Conservation (phyloP, 2,113 vertebrate species). For the Crypturellus undulatus region DNA sequence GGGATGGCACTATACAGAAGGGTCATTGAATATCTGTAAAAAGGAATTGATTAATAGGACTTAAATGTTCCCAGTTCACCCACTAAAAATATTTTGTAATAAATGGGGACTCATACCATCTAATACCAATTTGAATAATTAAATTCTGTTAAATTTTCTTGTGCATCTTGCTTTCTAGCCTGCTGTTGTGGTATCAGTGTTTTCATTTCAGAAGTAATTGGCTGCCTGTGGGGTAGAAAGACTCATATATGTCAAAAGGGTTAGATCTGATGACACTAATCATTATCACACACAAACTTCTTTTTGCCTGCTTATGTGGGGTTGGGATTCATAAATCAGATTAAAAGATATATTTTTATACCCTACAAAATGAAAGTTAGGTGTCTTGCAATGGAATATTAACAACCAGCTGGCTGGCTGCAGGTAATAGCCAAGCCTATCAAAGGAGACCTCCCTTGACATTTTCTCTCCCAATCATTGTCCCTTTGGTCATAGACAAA, state of each 20-base stretch:
- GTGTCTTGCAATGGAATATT: not conserved
- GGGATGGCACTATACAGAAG: not conserved
- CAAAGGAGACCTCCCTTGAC: not conserved
- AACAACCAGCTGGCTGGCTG: not conserved
- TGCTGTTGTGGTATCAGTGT: not conserved
- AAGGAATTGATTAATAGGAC: not conserved
- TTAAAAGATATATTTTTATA: not conserved
- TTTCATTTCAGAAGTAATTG: not conserved
- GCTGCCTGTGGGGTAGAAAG: not conserved
- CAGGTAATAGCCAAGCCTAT: not conserved
- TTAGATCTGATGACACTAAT: not conserved
- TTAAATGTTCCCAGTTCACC: not conserved
- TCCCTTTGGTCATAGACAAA: not conserved
- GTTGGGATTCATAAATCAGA: not conserved
- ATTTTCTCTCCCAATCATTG: not conserved
- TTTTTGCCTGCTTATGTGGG: not conserved
- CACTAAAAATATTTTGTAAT: not conserved
- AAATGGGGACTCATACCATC: not conserved
- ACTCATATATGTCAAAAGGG: not conserved
- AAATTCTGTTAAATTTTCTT: not conserved
- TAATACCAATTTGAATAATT: not conserved
- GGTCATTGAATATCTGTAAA: not conserved
- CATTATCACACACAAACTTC: not conserved
- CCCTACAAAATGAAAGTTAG: not conserved
- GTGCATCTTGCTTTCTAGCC: not conserved